Percentiles rank a stretch among this genome's conserved stretches.
Conservation (phyloP, 2,113 vertebrate genomes). For the Podarcis cretensis region DNA sequence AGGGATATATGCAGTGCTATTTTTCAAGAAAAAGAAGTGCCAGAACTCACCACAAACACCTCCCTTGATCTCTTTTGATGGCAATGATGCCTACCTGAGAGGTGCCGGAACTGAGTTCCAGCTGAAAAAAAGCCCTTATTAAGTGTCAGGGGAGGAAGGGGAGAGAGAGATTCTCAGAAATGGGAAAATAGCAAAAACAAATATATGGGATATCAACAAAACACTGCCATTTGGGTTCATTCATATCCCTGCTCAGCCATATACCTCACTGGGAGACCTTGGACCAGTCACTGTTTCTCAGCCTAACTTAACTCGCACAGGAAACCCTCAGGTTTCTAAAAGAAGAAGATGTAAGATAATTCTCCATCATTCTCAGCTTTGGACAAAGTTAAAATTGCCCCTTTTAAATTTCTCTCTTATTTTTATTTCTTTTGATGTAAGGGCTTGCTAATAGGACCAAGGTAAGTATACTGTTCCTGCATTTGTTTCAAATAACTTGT, state of each 20-base stretch:
- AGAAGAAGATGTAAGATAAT: background rate
- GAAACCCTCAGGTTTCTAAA: background rate
- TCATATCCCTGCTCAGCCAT: background rate
- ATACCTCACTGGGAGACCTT: background rate
- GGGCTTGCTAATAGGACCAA: constrained; percentile 31
- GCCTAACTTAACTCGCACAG: background rate
- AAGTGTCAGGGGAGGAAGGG: too few species aligned
- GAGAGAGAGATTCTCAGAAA: background rate
- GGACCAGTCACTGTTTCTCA: background rate
- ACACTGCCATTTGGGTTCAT: background rate
- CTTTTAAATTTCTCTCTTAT: constrained; percentile 41
- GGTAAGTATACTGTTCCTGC: constrained; percentile 44
- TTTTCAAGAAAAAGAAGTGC: too few species aligned
- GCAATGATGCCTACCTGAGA: too few species aligned
- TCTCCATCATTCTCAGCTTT: background rate
- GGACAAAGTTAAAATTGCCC: background rate
- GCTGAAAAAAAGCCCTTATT: too few species aligned
- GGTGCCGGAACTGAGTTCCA: too few species aligned
- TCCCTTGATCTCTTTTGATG: too few species aligned
- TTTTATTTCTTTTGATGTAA: constrained; percentile 25
- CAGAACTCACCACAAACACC: too few species aligned
- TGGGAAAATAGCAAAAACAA: background rate
- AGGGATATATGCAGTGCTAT: background rate
- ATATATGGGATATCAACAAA: background rate
- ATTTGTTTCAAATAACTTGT: background rate